Evolutionary conservation across 1,140 invertebrate species (phyloP), one percentile per base, ranked within the genome.

Genomic region (Colletes latitarsis): DNA sequence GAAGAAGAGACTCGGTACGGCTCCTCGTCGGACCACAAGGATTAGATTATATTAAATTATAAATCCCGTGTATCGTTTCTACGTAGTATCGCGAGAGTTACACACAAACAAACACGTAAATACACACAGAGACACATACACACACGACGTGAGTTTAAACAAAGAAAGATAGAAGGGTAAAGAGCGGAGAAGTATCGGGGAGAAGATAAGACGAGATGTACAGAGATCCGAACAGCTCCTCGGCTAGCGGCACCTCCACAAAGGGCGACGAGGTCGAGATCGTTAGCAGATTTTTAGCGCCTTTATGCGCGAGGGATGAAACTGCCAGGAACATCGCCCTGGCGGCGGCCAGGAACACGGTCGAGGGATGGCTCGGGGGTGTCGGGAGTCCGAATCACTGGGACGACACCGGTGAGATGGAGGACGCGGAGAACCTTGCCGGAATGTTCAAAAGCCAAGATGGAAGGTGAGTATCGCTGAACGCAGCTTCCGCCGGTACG

Each of bases 291-390:
- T 94, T 95, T 84, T 92, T 94, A 82, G 92, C 94, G 81, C 94
- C 94, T 62, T 91, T 94, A 60, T 94, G 94, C 85, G 94, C 93
- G 63, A 90, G 93, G 21, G 94, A 94, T 88, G 94, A 93, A 71
- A 88, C 93, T 68, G 93, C 94, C 15, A 92, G 94, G 63, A 94
- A 94, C 87, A 91, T 94, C 66, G 94, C 94, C 12, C 84, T 95
- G 84, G 94, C 94, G 43, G 93, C 92, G 12, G 94, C 94, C 52
- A 93, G 94, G 79, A 94, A 92, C 70, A 94, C 94, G 43, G 94
- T 95, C 69, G 94, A 94, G 85, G 93, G 94, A 67, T 95, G 94
- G 94, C 89, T 95, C 77, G 94, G 94, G 19, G 94, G 94, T 41
- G 93, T 94, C 71, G 93, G 92, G 39, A 94, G 91, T 87, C 93